These are phyloP conservation scores for Cataglyphis hispanica DNA, from an alignment of 1,140 invertebrate genomes.

Conservation along the genomic window DNA sequence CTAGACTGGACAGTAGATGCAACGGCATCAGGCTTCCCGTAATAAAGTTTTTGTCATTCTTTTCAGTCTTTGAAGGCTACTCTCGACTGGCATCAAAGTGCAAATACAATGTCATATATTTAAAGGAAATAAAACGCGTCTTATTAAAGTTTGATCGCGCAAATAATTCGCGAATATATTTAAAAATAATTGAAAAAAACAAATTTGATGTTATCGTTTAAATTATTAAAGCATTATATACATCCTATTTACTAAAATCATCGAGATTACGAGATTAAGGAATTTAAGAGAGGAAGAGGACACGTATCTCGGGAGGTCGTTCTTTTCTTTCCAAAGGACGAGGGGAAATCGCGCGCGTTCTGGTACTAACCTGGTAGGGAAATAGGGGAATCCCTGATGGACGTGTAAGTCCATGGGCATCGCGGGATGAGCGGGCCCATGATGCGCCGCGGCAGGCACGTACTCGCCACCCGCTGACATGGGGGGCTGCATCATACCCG, in stretches of 20 bases:
- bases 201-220: neutral
- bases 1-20: constrained; percentile 57
- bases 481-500: constrained; percentile 88
- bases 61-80: constrained; percentile 7
- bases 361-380: constrained; percentile 88
- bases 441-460: constrained; percentile 82
- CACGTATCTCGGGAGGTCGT: neutral
- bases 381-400: constrained; percentile 95
- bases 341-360: neutral
- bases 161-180: neutral
- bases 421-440: constrained; percentile 86
- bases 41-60: constrained; percentile 27
- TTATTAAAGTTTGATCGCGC: neutral
- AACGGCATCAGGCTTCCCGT: constrained; percentile 45
- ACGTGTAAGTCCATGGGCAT: constrained; percentile 95
- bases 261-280: neutral
- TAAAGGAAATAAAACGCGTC: neutral
- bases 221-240: neutral
- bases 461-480: constrained; percentile 84
- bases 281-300: neutral
- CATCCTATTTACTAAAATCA: neutral
- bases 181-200: neutral
- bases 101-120: neutral
- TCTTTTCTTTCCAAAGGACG: neutral
- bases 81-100: neutral